Evolutionary conservation across 2,888 invertebrate genomes (phyloP), one percentile per base, ranked within the genome.

Genomic region (Protophormia terraenovae): DNA sequence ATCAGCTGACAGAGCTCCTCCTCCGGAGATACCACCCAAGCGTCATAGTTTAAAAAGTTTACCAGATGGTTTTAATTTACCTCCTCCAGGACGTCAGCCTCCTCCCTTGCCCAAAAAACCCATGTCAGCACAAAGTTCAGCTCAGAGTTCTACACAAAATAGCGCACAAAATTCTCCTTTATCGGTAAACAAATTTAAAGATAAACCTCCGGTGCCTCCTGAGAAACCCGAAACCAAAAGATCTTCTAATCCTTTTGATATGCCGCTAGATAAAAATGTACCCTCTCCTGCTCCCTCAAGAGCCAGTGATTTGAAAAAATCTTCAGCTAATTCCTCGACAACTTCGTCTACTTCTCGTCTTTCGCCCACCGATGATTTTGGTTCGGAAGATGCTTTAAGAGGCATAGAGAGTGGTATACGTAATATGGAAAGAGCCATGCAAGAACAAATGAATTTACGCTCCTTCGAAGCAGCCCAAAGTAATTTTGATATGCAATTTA

Each of bases 341-440:
- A 81, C 72, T 19, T 67, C 87, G 6, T 80, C 86, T 5, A 83
- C 86, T 3, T 84, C 84, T 19, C 89, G 89, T 24, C 83, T 89
- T 0, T 92, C 92, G 14, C 92, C 92, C 71, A 90, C 90, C 6
- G 93, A 93, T 62, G 93, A 93, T 53, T 93, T 92, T 50, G 93
- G 93, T 2, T 93, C 93, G 6, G 93, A 93, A 81, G 93, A 93
- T 86, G 93, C 93, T 0, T 84, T 93, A 60, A 90, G 93, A 0
- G 93, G 93, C 60, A 93, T 93, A 19, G 93, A 93, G 80, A 92
- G 93, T 73, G 93, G 93, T 3, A 87, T 93, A 19, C 90, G 92
- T 22, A 93, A 93, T 79, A 93, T 93, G 93, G 93, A 93, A 84
- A 90, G 93, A 22, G 93, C 93, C 73, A 93, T 93, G 93, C 92